phyloP scores from a whole-genome alignment of 1,140 invertebrate species.

The Amphibalanus amphitrite region DNA sequence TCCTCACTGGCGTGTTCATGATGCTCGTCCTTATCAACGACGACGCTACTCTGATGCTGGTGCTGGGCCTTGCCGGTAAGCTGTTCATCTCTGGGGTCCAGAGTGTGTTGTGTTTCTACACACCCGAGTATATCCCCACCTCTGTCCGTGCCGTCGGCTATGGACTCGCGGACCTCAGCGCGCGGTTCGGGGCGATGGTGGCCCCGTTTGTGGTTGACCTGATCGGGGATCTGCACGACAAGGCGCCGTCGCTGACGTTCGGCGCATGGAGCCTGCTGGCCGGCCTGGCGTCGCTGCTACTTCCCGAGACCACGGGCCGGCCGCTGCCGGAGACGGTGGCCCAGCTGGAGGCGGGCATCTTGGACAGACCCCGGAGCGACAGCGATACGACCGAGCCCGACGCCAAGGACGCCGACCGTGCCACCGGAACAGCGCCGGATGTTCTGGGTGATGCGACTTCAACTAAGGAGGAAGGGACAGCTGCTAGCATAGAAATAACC shows the following conservation, averaged over 20 bases:
- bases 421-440: too few species aligned
- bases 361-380: too few species aligned
- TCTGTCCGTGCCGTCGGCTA: constrained; percentile 28
- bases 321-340: constrained; percentile 23
- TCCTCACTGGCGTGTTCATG: constrained; percentile 23
- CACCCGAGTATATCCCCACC: constrained; percentile 32
- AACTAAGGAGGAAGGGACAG: too few species aligned
- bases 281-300: constrained; percentile 20
- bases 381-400: too few species aligned
- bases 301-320: constrained; percentile 23
- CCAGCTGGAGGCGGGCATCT: constrained; percentile 18
- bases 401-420: too few species aligned
- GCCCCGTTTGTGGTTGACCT: constrained; percentile 24
- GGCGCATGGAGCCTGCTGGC: constrained; percentile 20
- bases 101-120: constrained; percentile 26
- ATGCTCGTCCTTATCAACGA: constrained; percentile 10
- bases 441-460: too few species aligned
- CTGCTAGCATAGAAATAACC: too few species aligned
- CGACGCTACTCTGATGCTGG: constrained; percentile 8
- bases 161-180: constrained; percentile 26
- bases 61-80: constrained; percentile 27
- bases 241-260: constrained; percentile 22
- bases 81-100: constrained; percentile 27
- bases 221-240: constrained; percentile 12
- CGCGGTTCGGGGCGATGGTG: constrained; percentile 29